A percentile compares a stretch with the other conserved stretches of the same genome.
Evolutionary conservation across 1,140 invertebrate genomes (phyloP).

Genomic region (Brachionus angularis): DNA sequence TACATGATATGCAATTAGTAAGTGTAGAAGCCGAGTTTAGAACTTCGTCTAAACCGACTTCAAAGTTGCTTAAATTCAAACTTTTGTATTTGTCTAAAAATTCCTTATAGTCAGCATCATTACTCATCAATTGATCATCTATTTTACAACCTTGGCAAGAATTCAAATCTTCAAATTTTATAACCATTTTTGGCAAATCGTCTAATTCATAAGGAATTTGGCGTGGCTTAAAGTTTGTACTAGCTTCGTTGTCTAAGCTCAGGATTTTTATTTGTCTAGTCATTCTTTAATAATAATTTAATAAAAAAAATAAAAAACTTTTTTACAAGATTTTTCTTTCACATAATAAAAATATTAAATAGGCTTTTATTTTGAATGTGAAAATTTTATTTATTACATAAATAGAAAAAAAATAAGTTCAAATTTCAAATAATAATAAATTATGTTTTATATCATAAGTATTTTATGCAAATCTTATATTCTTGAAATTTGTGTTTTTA

Average conservation of each 20-base stretch:
- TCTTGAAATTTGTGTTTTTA: too few species aligned
- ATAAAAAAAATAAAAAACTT: too few species aligned
- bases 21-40: not conserved
- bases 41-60: not conserved
- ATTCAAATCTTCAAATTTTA: conserved; percentile 12
- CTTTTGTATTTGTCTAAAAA: not conserved
- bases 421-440: too few species aligned
- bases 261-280: conserved; percentile 11
- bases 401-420: too few species aligned
- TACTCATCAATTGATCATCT: not conserved
- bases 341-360: too few species aligned
- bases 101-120: not conserved
- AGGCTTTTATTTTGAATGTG: too few species aligned
- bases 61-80: not conserved
- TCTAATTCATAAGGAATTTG: conserved; percentile 20
- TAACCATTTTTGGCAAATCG: conserved; percentile 9
- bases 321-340: too few species aligned
- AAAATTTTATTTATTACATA: too few species aligned
- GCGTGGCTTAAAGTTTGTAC: conserved; percentile 7
- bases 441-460: too few species aligned
- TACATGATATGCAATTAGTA: conserved; percentile 1
- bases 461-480: too few species aligned
- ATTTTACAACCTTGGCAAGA: conserved; percentile 6
- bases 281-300: not conserved
- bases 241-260: too few species aligned